phyloP scores from a whole-genome alignment of 2,888 invertebrate genomes.

The Nebria brevicollis region DNA sequence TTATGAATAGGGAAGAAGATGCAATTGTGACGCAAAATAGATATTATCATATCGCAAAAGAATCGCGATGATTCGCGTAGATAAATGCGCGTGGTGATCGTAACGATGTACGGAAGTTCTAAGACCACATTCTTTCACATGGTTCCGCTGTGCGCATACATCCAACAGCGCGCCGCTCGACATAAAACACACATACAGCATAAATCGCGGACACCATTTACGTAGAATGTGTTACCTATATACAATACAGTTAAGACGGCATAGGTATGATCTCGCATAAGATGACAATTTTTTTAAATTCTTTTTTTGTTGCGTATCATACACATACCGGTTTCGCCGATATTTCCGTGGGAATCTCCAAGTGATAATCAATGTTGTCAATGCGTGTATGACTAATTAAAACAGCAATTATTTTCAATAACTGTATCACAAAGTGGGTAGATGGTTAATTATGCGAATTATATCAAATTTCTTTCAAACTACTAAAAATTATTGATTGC shows the following conservation, averaged over 20 bases:
- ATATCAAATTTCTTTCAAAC: not conserved
- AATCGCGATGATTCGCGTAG: not conserved
- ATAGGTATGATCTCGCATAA: not conserved
- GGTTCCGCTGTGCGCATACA: not conserved
- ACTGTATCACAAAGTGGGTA: not conserved
- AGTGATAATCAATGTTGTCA: not conserved
- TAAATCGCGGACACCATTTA: not conserved
- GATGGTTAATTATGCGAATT: not conserved
- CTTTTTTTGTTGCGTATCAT: not conserved
- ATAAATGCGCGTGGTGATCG: not conserved
- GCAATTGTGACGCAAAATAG: not conserved
- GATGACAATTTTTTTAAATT: not conserved
- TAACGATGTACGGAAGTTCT: not conserved
- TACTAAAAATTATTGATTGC: not conserved
- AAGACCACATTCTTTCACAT: not conserved
- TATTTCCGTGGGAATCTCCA: not conserved
- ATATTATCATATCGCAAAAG: not conserved
- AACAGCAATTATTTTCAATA: not conserved
- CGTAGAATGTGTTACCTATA: not conserved
- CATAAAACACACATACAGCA: conserved; percentile 1
- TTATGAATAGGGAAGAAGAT: not conserved
- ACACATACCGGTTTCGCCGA: not conserved
- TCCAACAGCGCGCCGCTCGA: not conserved
- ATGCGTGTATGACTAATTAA: not conserved
- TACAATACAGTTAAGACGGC: not conserved